Percentiles rank a stretch among this genome's conserved stretches.
phyloP scores from a whole-genome alignment of 2,113 vertebrate genomes.

The Procavia capensis region DNA sequence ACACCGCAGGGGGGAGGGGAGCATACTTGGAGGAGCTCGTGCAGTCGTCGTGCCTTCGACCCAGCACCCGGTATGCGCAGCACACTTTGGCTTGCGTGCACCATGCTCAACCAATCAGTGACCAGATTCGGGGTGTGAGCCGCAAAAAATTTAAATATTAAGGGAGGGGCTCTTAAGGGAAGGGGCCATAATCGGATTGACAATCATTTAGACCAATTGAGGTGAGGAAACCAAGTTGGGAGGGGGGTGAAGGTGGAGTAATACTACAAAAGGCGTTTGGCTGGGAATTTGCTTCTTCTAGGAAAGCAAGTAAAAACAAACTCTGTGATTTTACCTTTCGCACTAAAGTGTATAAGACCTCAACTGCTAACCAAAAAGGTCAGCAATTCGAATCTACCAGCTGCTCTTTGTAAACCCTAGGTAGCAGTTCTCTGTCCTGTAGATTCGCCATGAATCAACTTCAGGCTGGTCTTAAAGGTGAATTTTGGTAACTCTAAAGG shows the following conservation, averaged over 20 bases:
- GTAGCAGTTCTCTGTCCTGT: too few species aligned
- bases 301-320: neutral
- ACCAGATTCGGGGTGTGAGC: neutral
- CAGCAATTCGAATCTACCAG: too few species aligned
- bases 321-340: neutral
- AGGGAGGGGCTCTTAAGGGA: neutral
- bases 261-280: accelerated
- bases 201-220: neutral
- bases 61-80: neutral
- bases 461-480: too few species aligned
- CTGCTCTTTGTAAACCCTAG: too few species aligned
- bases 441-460: too few species aligned
- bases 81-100: neutral
- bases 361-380: too few species aligned
- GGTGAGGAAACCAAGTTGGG: neutral
- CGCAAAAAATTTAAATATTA: neutral
- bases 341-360: neutral
- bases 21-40: neutral
- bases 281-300: neutral
- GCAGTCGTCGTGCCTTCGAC: neutral
- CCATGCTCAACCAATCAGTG: constrained; percentile 69
- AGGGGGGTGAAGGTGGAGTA: accelerated
- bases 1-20: neutral
- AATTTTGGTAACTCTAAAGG: neutral
- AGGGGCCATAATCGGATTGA: neutral